Evolutionary conservation across 1,140 invertebrate genomes (phyloP), one percentile per base, ranked within the genome.

Genomic region (Chrysoperla carnea): DNA sequence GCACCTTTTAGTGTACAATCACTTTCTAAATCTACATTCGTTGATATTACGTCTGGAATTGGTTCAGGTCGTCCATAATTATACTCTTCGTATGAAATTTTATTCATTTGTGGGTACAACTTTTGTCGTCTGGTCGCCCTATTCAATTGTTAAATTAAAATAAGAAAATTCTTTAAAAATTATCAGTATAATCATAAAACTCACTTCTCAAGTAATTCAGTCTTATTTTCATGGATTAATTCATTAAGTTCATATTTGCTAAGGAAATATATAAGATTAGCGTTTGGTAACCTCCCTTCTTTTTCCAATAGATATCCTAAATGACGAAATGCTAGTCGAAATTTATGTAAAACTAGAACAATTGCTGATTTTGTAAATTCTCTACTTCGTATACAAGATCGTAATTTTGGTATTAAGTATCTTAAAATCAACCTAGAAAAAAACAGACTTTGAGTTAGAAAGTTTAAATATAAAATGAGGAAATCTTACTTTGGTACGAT

Each of bases 211-310:
- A 85, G 58, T 12, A 82, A 51, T 6, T 51, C 58, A 4, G 74
- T 67, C 51, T 72, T 68, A 33, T 68, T 56, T 2, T 60, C 67
- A 6, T 59, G 38, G 3, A 84, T 56, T 0, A 84, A 60, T 29
- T 61, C 48, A 11, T 59, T 59, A 9, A 88, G 64, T 60, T 89
- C 84, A 31, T 66, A 47, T 27, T 73, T 61, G 1, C 76, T 76
- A 38, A 89, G 62, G 57, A 72, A 82, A 54, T 74, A 84, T 17
- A 88, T 57, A 0, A 88, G 58, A 17, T 79, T 68, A n/a, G 55
- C 49, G 36, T 76, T 64, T 0, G 82, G 82, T 11, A 90, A 47
- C 9, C 67, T 61, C 45, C 76, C 77, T 46, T 78, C 66, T 2
- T 53, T 47, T 0, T 71, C 64, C 60, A 88, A 64, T 15, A 72